These are phyloP conservation scores for Pomacea canaliculata DNA, from an alignment of 2,888 invertebrate species.

Conservation along the genomic window DNA sequence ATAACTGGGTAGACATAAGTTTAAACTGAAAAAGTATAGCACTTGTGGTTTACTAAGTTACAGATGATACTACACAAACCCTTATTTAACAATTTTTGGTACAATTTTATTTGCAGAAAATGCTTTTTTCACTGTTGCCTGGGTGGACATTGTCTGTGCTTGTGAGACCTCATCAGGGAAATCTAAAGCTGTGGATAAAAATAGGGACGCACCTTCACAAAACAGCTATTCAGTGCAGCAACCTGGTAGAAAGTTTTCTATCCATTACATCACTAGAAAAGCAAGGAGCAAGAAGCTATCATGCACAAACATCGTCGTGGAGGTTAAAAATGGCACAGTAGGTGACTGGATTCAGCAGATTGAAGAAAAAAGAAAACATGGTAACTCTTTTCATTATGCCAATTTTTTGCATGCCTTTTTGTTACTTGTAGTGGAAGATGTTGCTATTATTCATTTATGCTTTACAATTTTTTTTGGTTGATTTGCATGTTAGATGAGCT, in stretches of 20 bases:
- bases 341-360: constrained; percentile 10
- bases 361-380: constrained; percentile 16
- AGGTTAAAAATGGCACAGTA: background rate
- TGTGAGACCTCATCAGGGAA: constrained; percentile 5
- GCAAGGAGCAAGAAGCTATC: constrained; percentile 5
- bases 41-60: too few relatives aligned
- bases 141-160: constrained; percentile 22
- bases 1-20: too few relatives aligned
- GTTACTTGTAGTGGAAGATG: too few relatives aligned
- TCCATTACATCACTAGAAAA: constrained; percentile 10
- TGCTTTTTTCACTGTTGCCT: constrained; percentile 6
- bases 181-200: constrained; percentile 2
- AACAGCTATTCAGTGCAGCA: background rate
- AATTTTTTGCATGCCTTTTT: too few relatives aligned
- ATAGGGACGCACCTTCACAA: background rate
- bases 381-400: background rate
- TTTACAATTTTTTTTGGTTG: background rate
- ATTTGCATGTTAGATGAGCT: background rate
- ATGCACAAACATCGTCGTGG: constrained; percentile 2
- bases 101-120: constrained; percentile 1
- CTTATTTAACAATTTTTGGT: too few relatives aligned
- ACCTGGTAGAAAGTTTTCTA: background rate
- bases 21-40: too few relatives aligned
- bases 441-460: too few relatives aligned
- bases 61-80: too few relatives aligned